Conservation (phyloP, 2,888 invertebrate species). For the Uloborus plumipes region DNA sequence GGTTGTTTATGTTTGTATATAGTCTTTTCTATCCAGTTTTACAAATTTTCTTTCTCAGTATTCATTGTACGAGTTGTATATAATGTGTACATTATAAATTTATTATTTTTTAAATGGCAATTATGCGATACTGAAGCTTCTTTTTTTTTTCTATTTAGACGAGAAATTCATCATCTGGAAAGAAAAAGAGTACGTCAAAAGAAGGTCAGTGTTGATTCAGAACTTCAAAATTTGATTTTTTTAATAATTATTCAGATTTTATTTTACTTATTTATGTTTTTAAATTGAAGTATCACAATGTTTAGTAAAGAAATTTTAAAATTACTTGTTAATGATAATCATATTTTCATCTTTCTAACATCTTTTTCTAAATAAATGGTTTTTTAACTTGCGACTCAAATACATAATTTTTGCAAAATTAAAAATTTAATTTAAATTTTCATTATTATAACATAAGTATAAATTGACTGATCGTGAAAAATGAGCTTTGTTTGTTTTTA, state of each 20-base stretch:
- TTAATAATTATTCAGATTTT: neutral
- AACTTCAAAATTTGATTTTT: neutral
- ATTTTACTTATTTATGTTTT: neutral
- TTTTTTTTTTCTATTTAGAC: slow-evolving; percentile 24
- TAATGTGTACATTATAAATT: neutral
- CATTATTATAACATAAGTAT: no score
- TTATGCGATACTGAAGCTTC: neutral
- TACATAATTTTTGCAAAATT: no score
- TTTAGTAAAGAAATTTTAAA: neutral
- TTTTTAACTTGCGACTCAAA: no score
- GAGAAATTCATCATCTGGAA: slow-evolving; percentile 72
- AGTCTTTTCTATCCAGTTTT: neutral
- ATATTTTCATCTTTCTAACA: no score
- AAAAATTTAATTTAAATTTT: no score
- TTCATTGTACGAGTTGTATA: neutral
- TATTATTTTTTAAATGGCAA: neutral
- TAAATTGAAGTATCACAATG: neutral
- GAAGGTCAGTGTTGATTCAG: slow-evolving; percentile 79
- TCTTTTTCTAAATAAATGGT: no score
- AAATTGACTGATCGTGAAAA: no score
- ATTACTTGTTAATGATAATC: neutral
- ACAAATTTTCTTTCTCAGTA: neutral
- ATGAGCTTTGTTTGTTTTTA: no score
- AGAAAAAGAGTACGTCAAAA: slow-evolving; percentile 89
- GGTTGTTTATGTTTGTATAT: neutral